phyloP scores from a whole-genome alignment of 2,113 vertebrate species.

The Lanius collurio region DNA sequence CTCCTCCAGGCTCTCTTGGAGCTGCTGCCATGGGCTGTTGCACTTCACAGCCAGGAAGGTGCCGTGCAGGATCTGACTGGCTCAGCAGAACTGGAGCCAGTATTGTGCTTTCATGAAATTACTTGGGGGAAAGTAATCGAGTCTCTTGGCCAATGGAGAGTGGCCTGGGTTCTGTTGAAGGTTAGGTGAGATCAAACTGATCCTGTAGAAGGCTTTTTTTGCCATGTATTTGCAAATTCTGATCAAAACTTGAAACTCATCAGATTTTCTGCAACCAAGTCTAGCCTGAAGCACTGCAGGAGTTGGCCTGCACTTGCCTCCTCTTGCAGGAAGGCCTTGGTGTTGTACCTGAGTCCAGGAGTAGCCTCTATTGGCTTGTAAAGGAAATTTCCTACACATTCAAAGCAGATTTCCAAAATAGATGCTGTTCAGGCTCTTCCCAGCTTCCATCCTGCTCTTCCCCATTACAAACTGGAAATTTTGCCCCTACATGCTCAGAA shows the following conservation, averaged over 20 bases:
- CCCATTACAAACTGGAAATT: background rate
- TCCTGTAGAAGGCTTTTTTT: background rate
- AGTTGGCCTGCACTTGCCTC: background rate
- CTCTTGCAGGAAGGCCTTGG: background rate
- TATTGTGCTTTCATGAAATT: constrained; percentile 19
- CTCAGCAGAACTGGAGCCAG: constrained; percentile 32
- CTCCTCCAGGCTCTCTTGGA: background rate
- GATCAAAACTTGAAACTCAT: background rate
- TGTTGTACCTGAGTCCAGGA: background rate
- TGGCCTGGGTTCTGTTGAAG: background rate
- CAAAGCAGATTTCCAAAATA: background rate
- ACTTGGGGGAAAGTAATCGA: background rate
- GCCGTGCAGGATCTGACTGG: background rate
- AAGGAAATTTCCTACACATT: background rate
- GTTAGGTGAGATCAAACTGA: constrained; percentile 4
- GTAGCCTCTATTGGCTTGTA: background rate
- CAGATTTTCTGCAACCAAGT: background rate
- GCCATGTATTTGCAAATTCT: background rate
- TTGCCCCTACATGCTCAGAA: background rate
- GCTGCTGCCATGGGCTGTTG: background rate
- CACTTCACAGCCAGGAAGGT: background rate
- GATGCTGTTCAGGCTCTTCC: background rate
- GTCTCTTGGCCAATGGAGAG: background rate
- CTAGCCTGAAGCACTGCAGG: background rate
- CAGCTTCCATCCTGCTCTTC: background rate